Evolutionary conservation across 2,888 invertebrate genomes (phyloP), one percentile per base, ranked within the genome.

Genomic region (Sepiola atlantica): DNA sequence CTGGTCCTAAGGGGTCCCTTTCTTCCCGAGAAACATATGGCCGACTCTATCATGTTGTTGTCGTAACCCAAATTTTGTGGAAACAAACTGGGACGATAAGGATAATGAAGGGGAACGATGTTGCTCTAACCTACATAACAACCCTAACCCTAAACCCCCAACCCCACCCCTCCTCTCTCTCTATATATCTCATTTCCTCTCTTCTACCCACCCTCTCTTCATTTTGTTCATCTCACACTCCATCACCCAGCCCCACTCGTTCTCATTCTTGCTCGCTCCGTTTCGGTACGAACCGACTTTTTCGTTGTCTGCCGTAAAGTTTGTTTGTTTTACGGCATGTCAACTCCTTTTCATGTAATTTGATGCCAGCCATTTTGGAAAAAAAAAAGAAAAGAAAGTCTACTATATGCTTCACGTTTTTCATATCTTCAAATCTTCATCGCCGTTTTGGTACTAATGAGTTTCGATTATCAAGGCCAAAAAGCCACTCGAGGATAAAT

Each of bases 21-120:
- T 77, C 77, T 77, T n/a, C 32, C n/a, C n/a, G n/a, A 77, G 77
- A 77, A 77, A 77, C 77, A 77, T 77, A 77, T 77, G 77, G 77
- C 77, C 12, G n/a, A 18, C n/a, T 77, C 77, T 77, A n/a, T 77
- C 77, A 77, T 77, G 77, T 77, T 77, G 77, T 77, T 77, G n/a
- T 77, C n/a, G 77, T 77, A 77, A 77, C 77, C 77, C 77, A 32
- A 77, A 77, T 77, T 77, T 77, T 16, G 77, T n/a, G 77, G 77
- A 57, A 77, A n/a, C 77, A 32, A 77, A 77, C 77, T 77, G 77
- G 77, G 77, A 77, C 77, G 77, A 14, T 32, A 32, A 20, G 32
- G 77, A 32, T 77, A 32, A n/a, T 77, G 77, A 16, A 77, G 77
- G n/a, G n/a, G 32, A 32, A 18, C 16, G 18, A 14, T 77, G n/a